These are phyloP conservation scores for Alitta virens DNA, from an alignment of 2,888 invertebrate species.

Conservation along the genomic window DNA sequence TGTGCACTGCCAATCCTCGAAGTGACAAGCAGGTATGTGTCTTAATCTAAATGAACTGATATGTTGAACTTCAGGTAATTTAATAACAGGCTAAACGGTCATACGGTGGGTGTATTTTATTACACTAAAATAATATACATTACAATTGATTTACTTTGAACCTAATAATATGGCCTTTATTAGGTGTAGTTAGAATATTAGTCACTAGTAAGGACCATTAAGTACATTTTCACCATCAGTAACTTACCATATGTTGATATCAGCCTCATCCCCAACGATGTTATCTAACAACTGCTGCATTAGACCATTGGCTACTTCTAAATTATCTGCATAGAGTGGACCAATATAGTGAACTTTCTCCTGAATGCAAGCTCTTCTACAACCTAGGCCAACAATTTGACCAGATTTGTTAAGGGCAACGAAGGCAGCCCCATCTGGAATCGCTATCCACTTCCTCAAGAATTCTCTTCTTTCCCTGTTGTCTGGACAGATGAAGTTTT, in stretches of 20 bases:
- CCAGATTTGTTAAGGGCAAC: conserved; percentile 10
- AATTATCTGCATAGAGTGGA: conserved; percentile 17
- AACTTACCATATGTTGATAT: conserved; percentile 16
- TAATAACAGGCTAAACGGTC: too few species aligned
- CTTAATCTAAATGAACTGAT: too few species aligned
- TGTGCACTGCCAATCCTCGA: too few species aligned
- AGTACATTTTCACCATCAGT: too few species aligned
- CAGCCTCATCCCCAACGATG: conserved; percentile 6
- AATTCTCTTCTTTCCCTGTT: conserved; percentile 8
- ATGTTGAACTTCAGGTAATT: too few species aligned
- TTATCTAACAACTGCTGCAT: conserved; percentile 7
- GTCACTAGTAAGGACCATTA: too few species aligned
- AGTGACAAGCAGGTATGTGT: too few species aligned
- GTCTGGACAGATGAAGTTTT: conserved; percentile 15
- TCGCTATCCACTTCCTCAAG: conserved; percentile 14
- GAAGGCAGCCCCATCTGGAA: conserved; percentile 9
- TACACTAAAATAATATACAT: too few species aligned
- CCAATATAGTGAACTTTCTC: conserved; percentile 12
- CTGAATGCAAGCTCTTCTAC: conserved; percentile 12
- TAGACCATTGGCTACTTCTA: conserved; percentile 8
- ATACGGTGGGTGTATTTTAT: too few species aligned
- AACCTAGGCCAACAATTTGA: conserved; percentile 10
- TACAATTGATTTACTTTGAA: too few species aligned
- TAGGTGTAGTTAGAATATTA: too few species aligned
- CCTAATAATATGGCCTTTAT: too few species aligned